phyloP scores from a whole-genome alignment of 30 jellyfish, hydroid and myxozoan genomes.

The Hydra vulgaris region DNA sequence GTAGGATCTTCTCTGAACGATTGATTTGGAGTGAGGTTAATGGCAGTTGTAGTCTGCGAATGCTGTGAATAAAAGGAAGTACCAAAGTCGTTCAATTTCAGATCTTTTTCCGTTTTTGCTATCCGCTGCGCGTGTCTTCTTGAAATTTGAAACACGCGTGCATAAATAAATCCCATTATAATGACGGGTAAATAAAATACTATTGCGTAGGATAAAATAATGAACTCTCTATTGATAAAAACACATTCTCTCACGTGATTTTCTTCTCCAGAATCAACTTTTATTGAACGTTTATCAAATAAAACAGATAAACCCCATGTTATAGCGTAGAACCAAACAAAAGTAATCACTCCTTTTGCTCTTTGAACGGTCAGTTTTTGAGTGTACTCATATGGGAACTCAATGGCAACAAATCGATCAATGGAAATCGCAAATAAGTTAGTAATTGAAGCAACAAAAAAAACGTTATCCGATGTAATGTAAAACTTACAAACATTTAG shows the following conservation, averaged over 20 bases:
- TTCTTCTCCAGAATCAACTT: background rate
- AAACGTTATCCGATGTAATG: constrained; percentile 52
- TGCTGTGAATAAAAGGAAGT: background rate
- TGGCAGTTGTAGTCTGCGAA: background rate
- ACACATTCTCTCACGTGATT: too few species aligned
- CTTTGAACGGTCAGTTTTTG: constrained; percentile 37
- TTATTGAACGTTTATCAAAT: constrained; percentile 34
- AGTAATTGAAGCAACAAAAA: constrained; percentile 81
- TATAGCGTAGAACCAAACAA: constrained; percentile 68
- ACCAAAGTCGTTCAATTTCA: background rate
- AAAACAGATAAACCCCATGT: constrained; percentile 54
- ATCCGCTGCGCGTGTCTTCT: constrained; percentile 60
- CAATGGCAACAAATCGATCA: constrained; percentile 78
- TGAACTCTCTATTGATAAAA: constrained; percentile 23
- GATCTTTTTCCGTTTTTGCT: constrained; percentile 15
- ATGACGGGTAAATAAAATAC: constrained; percentile 64
- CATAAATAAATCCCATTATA: constrained; percentile 74
- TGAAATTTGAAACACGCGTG: constrained; percentile 53
- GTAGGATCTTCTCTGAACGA: background rate
- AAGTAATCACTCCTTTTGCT: constrained; percentile 31
- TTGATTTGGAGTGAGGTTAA: background rate
- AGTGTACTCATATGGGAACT: constrained; percentile 54
- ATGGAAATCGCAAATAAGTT: constrained; percentile 69
- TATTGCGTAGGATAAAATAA: constrained; percentile 27
- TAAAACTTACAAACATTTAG: constrained; percentile 44